Conservation (phyloP, 2,888 invertebrate genomes). For the Calliphora vomitoria region DNA sequence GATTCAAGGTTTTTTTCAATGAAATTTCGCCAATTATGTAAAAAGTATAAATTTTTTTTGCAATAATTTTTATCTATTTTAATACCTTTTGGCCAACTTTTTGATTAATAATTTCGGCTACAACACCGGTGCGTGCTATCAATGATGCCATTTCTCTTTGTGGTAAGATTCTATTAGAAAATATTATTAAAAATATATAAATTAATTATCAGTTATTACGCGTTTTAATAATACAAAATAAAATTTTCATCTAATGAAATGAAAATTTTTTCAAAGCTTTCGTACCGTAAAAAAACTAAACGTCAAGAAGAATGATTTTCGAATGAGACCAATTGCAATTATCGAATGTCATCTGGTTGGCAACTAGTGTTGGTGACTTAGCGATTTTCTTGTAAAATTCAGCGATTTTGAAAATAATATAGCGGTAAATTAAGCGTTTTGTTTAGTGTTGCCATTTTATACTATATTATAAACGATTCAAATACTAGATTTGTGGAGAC, state of each 20-base stretch:
- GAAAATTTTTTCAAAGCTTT: slow-evolving; percentile 41
- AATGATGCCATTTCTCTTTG: slow-evolving; percentile 89
- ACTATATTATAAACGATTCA: too few species aligned
- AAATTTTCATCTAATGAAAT: slow-evolving; percentile 39
- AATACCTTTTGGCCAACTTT: slow-evolving; percentile 90
- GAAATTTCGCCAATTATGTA: slow-evolving; percentile 79
- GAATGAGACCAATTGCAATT: slow-evolving; percentile 58
- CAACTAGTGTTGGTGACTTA: background rate
- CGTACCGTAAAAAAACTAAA: slow-evolving; percentile 70
- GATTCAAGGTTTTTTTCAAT: slow-evolving; percentile 37
- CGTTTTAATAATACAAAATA: slow-evolving; percentile 41
- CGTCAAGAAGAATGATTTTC: slow-evolving; percentile 69
- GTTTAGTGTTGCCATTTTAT: background rate
- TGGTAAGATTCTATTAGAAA: slow-evolving; percentile 50
- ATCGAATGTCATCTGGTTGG: slow-evolving; percentile 5
- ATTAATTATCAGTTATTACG: slow-evolving; percentile 34
- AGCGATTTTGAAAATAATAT: background rate
- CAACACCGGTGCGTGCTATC: slow-evolving; percentile 89
- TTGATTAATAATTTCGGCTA: slow-evolving; percentile 89
- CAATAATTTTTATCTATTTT: slow-evolving; percentile 75
- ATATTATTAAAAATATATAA: slow-evolving; percentile 55
- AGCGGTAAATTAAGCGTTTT: background rate
- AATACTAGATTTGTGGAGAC: too few species aligned
- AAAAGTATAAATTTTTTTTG: slow-evolving; percentile 64
- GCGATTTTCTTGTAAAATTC: background rate